phyloP scores from a whole-genome alignment of 2,888 invertebrate genomes.

The Asteroscopus sphinx region DNA sequence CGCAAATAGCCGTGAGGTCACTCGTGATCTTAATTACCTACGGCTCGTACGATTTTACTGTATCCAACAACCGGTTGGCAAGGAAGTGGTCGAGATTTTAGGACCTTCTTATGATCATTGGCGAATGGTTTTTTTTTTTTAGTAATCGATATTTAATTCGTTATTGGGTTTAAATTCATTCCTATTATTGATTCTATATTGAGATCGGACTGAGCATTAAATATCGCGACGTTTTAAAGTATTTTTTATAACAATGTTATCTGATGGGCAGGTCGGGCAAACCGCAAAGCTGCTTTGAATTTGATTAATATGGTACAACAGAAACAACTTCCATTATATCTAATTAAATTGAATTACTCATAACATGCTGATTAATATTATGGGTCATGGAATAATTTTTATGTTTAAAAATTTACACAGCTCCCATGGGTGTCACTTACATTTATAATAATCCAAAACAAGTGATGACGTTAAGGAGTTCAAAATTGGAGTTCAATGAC shows the following conservation, averaged over 20 bases:
- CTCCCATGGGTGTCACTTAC: constrained; percentile 14
- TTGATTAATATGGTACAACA: constrained; percentile 19
- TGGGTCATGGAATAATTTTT: constrained; percentile 3
- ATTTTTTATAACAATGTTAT: constrained; percentile 8
- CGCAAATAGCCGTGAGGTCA: constrained; percentile 52
- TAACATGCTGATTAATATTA: constrained; percentile 14
- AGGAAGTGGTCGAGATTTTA: constrained; percentile 44
- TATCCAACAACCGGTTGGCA: constrained; percentile 53
- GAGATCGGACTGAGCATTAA: neutral
- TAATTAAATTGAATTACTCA: constrained; percentile 38
- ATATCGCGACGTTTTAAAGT: neutral
- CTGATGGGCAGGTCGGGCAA: constrained; percentile 23
- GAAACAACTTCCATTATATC: constrained; percentile 21
- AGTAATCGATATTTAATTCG: neutral
- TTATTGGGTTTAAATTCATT: neutral
- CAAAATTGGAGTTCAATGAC: constrained; percentile 61
- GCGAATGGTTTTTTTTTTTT: constrained; percentile 6
- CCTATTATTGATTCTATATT: neutral
- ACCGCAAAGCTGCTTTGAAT: constrained; percentile 13
- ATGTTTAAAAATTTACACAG: constrained; percentile 15
- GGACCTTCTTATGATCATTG: constrained; percentile 19
- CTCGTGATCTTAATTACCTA: constrained; percentile 46
- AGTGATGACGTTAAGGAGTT: constrained; percentile 50
- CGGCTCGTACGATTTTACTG: constrained; percentile 53
- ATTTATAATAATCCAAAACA: constrained; percentile 51